phyloP scores from a whole-genome alignment of 37 sponge, comb jelly and placozoan genomes.

The Spongilla lacustris region DNA sequence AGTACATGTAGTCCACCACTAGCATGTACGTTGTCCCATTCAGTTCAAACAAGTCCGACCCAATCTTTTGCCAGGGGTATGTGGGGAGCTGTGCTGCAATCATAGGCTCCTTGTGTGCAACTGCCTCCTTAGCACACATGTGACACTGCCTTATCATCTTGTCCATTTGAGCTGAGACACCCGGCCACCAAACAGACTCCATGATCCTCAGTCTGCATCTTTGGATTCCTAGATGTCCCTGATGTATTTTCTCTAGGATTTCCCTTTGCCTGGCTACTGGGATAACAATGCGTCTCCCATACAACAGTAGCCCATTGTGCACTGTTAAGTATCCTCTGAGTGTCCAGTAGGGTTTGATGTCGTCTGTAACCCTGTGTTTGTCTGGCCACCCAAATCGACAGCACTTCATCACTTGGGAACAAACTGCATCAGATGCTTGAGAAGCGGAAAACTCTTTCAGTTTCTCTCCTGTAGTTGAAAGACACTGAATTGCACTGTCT shows the following conservation, averaged over 20 bases:
- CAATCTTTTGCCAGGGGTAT: too few relatives aligned
- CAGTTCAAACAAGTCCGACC: too few relatives aligned
- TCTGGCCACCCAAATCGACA: constrained; percentile 27
- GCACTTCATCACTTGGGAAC: constrained; percentile 12
- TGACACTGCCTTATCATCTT: constrained; percentile 23
- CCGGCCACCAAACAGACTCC: constrained; percentile 48
- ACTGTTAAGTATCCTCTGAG: constrained; percentile 7
- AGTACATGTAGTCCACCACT: not conserved
- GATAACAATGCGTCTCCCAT: constrained; percentile 27
- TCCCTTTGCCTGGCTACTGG: constrained; percentile 14
- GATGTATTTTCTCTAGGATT: constrained; percentile 35
- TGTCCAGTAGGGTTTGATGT: constrained; percentile 22
- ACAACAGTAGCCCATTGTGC: constrained; percentile 13
- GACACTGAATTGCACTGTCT: not conserved
- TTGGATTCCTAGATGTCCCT: constrained; percentile 41
- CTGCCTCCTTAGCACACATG: constrained; percentile 13
- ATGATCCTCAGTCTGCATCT: not conserved
- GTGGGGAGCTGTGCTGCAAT: too few relatives aligned
- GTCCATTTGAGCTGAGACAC: constrained; percentile 2
- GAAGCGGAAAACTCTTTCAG: constrained; percentile 12
- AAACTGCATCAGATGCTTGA: constrained; percentile 24
- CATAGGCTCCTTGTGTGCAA: too few relatives aligned
- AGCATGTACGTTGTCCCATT: too few relatives aligned
- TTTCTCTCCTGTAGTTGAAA: constrained; percentile 1
- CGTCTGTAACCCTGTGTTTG: not conserved